Base-by-base conservation (phyloP, 2,113 vertebrate genomes). In the Ornithorhynchus anatinus region DNA sequence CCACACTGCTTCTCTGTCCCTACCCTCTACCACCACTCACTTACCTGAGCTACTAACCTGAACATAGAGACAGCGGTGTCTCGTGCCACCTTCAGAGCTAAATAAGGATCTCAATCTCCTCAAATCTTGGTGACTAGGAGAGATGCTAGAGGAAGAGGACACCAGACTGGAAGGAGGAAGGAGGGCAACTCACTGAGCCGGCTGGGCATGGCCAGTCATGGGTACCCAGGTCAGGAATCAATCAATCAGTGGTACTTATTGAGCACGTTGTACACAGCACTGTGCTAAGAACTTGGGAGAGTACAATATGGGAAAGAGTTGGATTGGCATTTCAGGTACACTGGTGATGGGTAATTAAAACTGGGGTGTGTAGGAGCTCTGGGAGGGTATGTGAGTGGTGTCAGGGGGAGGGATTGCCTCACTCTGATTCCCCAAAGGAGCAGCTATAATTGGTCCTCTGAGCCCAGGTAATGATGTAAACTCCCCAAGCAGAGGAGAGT, bases 401-500 rank as follows among this genome's bases (percentile, higher is more conserved):
- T 16, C 33, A 23, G 8, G 58, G 20, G 32, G 38, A 32, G 10
- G 25, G 70, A 74, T 74, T 87, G 71, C 78, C 74, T 84, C 73
- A 76, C 56, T 45, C 43, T 7, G 38, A 23, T 56, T 66, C 52
- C 57, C 38, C 68, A 31, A 44, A 6, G 56, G 38, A 19, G 37
- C 11, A 32, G 13, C 39, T 29, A 23, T 85, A 80, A 87, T 87
- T 88, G 84, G 80, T 58, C 76, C 62, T 48, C 42, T 27, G 61
- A 59, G 75, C 40, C 8, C 42, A 23, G 37, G 58, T 44, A 69
- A 64, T 85, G 87, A 82, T 82, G 87, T 65, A 84, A 83, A 57
- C 64, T 72, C 43, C 69, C 54, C 59, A 37, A 36, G 40, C 32
- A 14, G 70, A 75, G 58, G 80, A 51, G 58, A 76, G 64, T 47